Conservation (phyloP, 2,888 invertebrate species). For the Bombyx huttoni region DNA sequence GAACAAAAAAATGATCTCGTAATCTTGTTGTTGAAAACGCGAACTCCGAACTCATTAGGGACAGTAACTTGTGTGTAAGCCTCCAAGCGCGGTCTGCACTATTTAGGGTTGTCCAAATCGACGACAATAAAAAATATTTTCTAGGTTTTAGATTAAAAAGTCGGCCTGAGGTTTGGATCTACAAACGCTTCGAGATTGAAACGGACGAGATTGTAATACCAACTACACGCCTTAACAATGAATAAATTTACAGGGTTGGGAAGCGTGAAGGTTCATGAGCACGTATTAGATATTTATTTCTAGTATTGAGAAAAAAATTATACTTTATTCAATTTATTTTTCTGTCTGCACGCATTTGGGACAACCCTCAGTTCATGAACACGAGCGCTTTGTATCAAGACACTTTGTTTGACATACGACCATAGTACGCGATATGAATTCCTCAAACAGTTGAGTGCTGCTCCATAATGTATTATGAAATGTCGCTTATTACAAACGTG, state of each 20-base stretch:
- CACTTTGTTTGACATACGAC: constrained; percentile 35
- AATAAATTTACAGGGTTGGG: too few species aligned
- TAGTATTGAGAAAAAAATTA: too few species aligned
- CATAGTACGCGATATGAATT: constrained; percentile 23
- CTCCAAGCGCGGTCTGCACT: constrained; percentile 14
- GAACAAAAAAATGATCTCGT: constrained; percentile 18
- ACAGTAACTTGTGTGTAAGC: constrained; percentile 15
- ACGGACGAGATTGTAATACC: too few species aligned
- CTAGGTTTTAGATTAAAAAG: too few species aligned
- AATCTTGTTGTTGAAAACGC: constrained; percentile 24
- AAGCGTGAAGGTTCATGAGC: too few species aligned
- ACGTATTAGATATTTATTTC: too few species aligned
- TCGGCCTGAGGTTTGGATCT: too few species aligned
- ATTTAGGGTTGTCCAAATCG: neutral
- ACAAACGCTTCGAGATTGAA: too few species aligned
- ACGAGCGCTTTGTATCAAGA: constrained; percentile 13
- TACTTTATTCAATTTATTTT: neutral
- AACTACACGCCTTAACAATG: too few species aligned
- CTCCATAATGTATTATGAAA: constrained; percentile 4
- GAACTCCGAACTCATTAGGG: constrained; percentile 37
- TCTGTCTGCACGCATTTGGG: neutral
- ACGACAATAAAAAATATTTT: too few species aligned
- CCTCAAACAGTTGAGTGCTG: constrained; percentile 10
- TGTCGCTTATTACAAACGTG: constrained; percentile 2
- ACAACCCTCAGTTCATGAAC: constrained; percentile 16